A percentile compares a stretch with the other conserved stretches of the same genome.
Conservation (phyloP, 2,888 invertebrate genomes). For the Rhagonycha fulva region DNA sequence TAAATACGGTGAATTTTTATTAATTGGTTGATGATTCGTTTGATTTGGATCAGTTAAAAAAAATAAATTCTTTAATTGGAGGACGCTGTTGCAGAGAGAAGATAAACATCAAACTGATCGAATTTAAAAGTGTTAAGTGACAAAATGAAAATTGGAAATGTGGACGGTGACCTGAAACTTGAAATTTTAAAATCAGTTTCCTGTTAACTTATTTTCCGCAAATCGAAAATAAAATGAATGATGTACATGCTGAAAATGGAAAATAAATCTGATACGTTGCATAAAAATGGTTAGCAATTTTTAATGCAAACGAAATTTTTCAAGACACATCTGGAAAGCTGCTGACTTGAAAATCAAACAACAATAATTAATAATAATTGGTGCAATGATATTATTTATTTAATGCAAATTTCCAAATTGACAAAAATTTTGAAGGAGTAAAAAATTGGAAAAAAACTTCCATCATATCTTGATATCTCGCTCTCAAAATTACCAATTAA, state of each 20-base stretch:
- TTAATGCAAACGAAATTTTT: neutral
- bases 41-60: too few relatives aligned
- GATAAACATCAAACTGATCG: neutral
- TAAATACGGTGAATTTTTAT: too few relatives aligned
- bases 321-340: neutral
- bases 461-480: slow-evolving; percentile 8
- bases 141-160: neutral
- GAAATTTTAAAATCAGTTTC: neutral
- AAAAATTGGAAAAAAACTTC: neutral
- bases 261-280: neutral
- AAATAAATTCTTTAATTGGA: too few relatives aligned
- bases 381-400: neutral
- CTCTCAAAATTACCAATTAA: slow-evolving; percentile 32
- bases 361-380: too few relatives aligned
- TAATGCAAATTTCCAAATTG: neutral
- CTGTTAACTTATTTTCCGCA: neutral
- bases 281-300: neutral
- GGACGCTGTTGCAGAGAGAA: too few relatives aligned
- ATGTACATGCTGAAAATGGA: neutral
- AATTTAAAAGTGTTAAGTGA: neutral
- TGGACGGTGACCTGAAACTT: neutral
- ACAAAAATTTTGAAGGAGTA: neutral
- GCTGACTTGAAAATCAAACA: neutral
- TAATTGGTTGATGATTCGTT: too few relatives aligned
- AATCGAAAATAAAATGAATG: neutral